Evolutionary conservation across 2,888 invertebrate species (phyloP).

Genomic region (Aleiodes testaceus): DNA sequence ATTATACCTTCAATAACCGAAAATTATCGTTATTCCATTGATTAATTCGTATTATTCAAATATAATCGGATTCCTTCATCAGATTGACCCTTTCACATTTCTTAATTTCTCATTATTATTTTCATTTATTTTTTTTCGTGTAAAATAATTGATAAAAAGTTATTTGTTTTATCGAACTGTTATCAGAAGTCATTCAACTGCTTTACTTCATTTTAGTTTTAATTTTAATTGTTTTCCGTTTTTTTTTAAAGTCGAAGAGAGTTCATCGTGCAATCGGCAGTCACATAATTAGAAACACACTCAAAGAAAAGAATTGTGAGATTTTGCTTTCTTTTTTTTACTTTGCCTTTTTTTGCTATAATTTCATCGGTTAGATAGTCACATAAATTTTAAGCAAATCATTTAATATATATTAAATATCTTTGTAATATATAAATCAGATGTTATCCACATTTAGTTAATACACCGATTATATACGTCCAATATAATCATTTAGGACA

Average conservation of each 20-base stretch:
- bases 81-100: background rate
- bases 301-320: background rate
- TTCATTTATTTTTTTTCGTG: background rate
- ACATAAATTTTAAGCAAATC: conserved; percentile 39
- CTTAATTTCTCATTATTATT: background rate
- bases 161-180: conserved; percentile 21
- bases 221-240: background rate
- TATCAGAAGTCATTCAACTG: background rate
- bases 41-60: conserved; percentile 4
- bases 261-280: background rate
- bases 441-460: conserved; percentile 24
- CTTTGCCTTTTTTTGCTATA: conserved; percentile 17
- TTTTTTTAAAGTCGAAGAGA: background rate
- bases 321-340: conserved; percentile 7
- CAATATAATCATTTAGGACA: conserved; percentile 5
- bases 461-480: conserved; percentile 21
- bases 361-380: conserved; percentile 38
- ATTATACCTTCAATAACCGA: conserved; percentile 32
- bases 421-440: background rate
- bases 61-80: background rate
- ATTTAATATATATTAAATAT: background rate
- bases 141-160: conserved; percentile 24
- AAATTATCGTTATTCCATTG: background rate
- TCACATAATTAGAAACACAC: conserved; percentile 1
- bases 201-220: too few species aligned